Evolutionary conservation across 2,113 vertebrate genomes (phyloP).

Genomic region (Mesembrinibis cayennensis): DNA sequence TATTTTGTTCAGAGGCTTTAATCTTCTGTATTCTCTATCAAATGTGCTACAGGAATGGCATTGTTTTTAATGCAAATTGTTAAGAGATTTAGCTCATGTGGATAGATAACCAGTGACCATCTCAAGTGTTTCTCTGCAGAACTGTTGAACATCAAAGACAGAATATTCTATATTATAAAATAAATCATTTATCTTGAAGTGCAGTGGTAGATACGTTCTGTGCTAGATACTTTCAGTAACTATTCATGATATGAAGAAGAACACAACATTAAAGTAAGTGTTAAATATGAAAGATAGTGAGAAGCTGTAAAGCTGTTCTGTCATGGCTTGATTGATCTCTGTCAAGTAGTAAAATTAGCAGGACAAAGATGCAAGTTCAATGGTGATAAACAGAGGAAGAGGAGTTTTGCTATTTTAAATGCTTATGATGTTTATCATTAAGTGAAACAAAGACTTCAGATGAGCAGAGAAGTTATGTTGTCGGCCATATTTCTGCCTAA

Average conservation of each 20-base stretch:
- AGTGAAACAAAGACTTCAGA: neutral
- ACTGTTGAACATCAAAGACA: constrained; percentile 58
- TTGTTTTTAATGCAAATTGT: constrained; percentile 56
- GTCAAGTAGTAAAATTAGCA: constrained; percentile 9
- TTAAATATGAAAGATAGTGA: constrained; percentile 9
- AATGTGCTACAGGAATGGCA: neutral
- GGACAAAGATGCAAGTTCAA: neutral
- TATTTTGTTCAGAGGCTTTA: constrained; percentile 24
- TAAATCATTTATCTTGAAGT: constrained; percentile 48
- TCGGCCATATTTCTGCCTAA: neutral
- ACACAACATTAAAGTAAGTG: constrained; percentile 1
- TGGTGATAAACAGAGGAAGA: constrained; percentile 12
- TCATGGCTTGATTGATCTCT: neutral
- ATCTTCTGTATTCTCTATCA: constrained; percentile 21
- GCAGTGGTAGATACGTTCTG: neutral
- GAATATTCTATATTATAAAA: constrained; percentile 46
- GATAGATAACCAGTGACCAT: constrained; percentile 58
- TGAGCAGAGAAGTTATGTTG: neutral
- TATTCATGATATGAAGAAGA: neutral
- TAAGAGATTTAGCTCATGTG: constrained; percentile 13
- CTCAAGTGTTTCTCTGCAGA: constrained; percentile 25
- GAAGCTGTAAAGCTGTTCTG: neutral
- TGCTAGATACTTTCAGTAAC: neutral
- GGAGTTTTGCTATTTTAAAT: neutral
- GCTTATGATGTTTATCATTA: neutral